Percentiles rank a stretch among this genome's conserved stretches.
Conservation (phyloP, 1,140 invertebrate genomes). For the Coptotermes formosanus region DNA sequence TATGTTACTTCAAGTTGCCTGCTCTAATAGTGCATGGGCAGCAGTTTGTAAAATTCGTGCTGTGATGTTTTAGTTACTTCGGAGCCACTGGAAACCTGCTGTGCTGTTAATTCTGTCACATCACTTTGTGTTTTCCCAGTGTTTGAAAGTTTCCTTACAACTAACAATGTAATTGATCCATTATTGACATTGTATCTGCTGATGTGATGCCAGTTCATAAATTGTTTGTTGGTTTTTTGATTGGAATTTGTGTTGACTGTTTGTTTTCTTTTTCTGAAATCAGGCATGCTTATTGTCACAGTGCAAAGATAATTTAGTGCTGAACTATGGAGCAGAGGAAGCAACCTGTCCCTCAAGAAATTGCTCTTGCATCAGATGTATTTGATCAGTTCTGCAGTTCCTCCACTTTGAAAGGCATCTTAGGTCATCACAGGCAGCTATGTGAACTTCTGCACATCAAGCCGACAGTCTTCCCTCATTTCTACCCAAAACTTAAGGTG, state of each 20-base stretch:
- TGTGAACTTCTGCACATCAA: slow-evolving; percentile 83
- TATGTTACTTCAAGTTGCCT: too few relatives aligned
- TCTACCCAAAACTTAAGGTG: slow-evolving; percentile 87
- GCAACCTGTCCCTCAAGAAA: slow-evolving; percentile 23
- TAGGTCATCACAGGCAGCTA: slow-evolving; percentile 79
- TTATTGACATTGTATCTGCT: too few relatives aligned
- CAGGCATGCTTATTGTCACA: not conserved
- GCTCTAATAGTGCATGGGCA: too few relatives aligned
- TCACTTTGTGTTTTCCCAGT: too few relatives aligned
- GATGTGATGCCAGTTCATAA: too few relatives aligned
- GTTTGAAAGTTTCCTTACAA: too few relatives aligned
- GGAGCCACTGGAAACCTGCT: too few relatives aligned
- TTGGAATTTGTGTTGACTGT: not conserved
- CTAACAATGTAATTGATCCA: too few relatives aligned
- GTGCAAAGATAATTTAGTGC: not conserved
- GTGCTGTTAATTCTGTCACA: too few relatives aligned
- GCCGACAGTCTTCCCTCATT: slow-evolving; percentile 78
- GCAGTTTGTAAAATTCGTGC: too few relatives aligned
- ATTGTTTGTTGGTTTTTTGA: too few relatives aligned
- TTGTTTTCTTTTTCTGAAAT: not conserved
- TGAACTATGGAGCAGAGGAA: slow-evolving; percentile 22
- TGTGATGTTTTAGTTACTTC: too few relatives aligned
- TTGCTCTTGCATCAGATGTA: slow-evolving; percentile 56
- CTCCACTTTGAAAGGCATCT: slow-evolving; percentile 86
- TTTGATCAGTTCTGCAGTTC: slow-evolving; percentile 92